Conservation (phyloP, 2,113 vertebrate species). For the Ranitomeya imitator region DNA sequence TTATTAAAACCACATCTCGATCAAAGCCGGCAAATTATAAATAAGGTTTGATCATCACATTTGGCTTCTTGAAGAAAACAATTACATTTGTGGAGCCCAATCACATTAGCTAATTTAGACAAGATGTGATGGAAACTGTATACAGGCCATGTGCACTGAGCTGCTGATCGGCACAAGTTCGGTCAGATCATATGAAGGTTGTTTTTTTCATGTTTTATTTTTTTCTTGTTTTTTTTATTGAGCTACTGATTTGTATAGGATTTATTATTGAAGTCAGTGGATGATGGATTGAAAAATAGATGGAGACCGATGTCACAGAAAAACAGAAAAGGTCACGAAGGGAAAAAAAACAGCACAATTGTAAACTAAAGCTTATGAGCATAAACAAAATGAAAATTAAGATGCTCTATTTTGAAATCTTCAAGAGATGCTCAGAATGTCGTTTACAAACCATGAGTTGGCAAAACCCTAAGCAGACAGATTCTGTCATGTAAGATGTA, state of each 20-base stretch:
- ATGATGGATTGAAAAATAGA: neutral
- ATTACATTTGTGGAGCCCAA: constrained; percentile 19
- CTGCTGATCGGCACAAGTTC: too few relatives aligned
- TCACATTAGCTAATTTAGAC: constrained; percentile 13
- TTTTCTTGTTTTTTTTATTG: neutral
- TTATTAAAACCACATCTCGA: constrained; percentile 6
- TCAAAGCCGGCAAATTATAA: neutral
- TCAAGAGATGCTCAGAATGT: too few relatives aligned
- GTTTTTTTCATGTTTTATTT: neutral
- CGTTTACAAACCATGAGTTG: too few relatives aligned
- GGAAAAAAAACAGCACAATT: too few relatives aligned
- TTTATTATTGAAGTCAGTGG: neutral
- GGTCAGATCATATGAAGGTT: neutral
- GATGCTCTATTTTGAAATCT: too few relatives aligned
- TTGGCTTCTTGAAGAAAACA: constrained; percentile 38
- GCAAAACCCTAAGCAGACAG: too few relatives aligned
- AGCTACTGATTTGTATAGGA: neutral
- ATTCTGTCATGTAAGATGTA: too few relatives aligned
- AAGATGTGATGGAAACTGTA: constrained; percentile 17
- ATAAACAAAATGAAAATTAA: too few relatives aligned
- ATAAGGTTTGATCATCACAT: constrained; percentile 5
- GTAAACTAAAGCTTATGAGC: too few relatives aligned
- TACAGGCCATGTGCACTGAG: neutral
- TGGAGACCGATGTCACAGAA: neutral
- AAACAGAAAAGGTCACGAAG: neutral